Percentiles rank a stretch among this genome's conserved stretches.
Conservation (phyloP, 2,888 invertebrate species). For the Caenorhabditis sp. region DNA sequence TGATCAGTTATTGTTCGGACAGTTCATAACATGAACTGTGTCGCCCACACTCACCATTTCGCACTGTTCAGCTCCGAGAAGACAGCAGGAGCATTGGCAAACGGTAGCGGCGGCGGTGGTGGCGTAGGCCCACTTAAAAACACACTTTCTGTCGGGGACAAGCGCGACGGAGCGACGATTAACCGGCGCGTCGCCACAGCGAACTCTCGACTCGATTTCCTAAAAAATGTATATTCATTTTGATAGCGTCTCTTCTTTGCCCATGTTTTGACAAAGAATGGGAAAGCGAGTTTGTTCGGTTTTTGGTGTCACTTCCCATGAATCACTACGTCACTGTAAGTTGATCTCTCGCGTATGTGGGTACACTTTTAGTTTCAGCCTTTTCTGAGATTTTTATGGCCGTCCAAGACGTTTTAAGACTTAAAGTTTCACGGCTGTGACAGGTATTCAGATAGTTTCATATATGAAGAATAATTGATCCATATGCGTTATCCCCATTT, state of each 20-base stretch:
- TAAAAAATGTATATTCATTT: conserved; percentile 16
- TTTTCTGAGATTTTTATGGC: too few relatives aligned
- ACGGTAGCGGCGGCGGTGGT: conserved; percentile 66
- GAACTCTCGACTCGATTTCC: conserved; percentile 65
- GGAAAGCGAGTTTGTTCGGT: too few relatives aligned
- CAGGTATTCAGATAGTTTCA: too few relatives aligned
- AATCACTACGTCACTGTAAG: too few relatives aligned
- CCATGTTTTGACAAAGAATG: too few relatives aligned
- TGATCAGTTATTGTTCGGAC: not conserved
- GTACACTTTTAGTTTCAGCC: too few relatives aligned
- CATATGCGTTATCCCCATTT: too few relatives aligned
- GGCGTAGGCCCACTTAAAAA: conserved; percentile 75
- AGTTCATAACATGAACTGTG: conserved; percentile 40
- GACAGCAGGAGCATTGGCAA: conserved; percentile 53
- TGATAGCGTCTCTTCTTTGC: not conserved
- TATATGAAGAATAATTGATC: too few relatives aligned
- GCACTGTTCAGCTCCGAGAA: conserved; percentile 59
- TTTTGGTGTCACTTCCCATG: too few relatives aligned
- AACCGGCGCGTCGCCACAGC: conserved; percentile 61
- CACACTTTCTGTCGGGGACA: conserved; percentile 69
- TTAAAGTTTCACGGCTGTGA: too few relatives aligned
- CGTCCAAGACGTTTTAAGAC: too few relatives aligned
- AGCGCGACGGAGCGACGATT: conserved; percentile 60
- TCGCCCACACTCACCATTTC: conserved; percentile 41
- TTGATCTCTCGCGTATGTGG: too few relatives aligned